These are phyloP conservation scores for Vombatus ursinus DNA, from an alignment of 2,113 vertebrate species.

Conservation along the genomic window DNA sequence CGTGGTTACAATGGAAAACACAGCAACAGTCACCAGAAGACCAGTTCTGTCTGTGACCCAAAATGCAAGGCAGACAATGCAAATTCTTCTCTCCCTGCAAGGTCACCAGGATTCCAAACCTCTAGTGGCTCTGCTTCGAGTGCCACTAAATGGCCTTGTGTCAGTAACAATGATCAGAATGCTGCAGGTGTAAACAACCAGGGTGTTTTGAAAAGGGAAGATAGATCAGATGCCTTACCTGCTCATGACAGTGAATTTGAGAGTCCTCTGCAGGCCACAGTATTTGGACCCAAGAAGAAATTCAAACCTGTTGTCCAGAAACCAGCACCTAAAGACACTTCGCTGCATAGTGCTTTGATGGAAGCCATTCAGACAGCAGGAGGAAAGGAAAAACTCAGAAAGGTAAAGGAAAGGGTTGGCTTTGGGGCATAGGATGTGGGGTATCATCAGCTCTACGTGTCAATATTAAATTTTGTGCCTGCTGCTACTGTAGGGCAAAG, in stretches of 20 bases:
- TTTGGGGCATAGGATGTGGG: fast-evolving
- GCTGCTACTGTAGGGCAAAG: background rate
- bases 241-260: constrained; percentile 54
- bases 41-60: constrained; percentile 34
- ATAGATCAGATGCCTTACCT: constrained; percentile 31
- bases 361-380: constrained; percentile 92
- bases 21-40: constrained; percentile 55
- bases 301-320: constrained; percentile 90
- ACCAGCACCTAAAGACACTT: constrained; percentile 88
- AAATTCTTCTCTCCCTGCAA: background rate
- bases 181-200: background rate
- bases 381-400: constrained; percentile 90
- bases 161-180: background rate
- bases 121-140: background rate
- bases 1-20: constrained; percentile 58
- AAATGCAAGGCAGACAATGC: background rate
- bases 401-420: constrained; percentile 83
- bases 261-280: constrained; percentile 58
- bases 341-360: constrained; percentile 93
- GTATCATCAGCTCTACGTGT: background rate
- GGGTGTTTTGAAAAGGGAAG: constrained; percentile 48
- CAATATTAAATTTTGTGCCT: background rate
- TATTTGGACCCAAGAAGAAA: constrained; percentile 94
- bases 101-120: constrained; percentile 24
- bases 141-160: constrained; percentile 48